These are phyloP conservation scores for Pseudomugil gertrudae DNA, from an alignment of 2,797 vertebrate genomes.

Conservation along the genomic window DNA sequence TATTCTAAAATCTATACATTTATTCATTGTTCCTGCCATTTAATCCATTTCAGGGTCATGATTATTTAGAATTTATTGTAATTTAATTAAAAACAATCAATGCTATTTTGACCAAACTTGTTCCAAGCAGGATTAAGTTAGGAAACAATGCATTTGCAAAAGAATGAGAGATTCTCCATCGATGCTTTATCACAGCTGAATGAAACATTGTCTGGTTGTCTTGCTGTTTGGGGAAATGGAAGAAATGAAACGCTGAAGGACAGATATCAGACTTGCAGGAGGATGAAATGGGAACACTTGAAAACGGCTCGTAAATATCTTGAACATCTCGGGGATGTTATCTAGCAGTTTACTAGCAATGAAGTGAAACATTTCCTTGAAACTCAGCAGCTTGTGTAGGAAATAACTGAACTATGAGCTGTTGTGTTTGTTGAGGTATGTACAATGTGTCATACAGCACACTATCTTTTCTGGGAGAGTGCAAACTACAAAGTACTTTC, in stretches of 20 bases:
- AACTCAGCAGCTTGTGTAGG: neutral
- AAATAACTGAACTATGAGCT: neutral
- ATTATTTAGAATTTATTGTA: no score
- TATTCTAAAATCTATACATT: no score
- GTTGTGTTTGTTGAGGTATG: conserved; percentile 11
- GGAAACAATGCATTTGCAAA: neutral
- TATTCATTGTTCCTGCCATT: no score
- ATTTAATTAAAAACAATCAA: no score
- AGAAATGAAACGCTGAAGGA: conserved; percentile 3
- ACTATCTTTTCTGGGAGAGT: conserved; percentile 10
- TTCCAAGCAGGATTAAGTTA: no score
- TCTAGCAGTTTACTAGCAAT: neutral
- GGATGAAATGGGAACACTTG: neutral
- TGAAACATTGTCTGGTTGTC: conserved; percentile 1
- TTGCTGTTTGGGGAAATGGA: conserved; percentile 4
- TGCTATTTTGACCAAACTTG: no score
- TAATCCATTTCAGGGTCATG: no score
- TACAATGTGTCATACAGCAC: conserved; percentile 10
- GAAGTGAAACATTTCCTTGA: neutral
- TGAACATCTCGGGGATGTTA: neutral
- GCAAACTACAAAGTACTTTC: neutral
- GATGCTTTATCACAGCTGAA: neutral
- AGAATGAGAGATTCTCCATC: neutral
- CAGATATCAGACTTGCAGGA: neutral
- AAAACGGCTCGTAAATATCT: conserved; percentile 1